Base-by-base conservation (phyloP, 2,888 invertebrate genomes). In the Coelinius sp. region DNA sequence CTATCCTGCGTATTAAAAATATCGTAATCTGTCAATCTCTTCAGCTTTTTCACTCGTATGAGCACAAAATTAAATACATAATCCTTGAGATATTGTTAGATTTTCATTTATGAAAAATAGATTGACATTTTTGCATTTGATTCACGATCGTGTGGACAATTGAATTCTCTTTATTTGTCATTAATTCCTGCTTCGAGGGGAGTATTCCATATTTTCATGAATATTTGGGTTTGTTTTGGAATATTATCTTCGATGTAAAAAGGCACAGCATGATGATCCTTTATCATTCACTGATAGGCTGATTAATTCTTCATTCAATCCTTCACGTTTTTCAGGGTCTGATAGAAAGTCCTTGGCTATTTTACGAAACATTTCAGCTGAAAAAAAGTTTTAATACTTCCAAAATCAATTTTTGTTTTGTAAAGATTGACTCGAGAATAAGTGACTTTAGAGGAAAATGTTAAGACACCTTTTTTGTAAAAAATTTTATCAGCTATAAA, bases 311-410 rank as follows among this genome's bases (percentile, higher is more conserved):
- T 24, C 22, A n/a, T 63, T 35, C 1, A 52, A n/a, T 10, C 52
- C 38, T 0, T 14, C n/a, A 14, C 24, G 24, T 38, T 49, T 63
- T 49, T n/a, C 49, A 17, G 52, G 44, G 38, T 70, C 62, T 63
- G 38, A 12, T 24, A 63, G 7, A 17, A 78, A 86, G 71, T 84
- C 84, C 52, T 76, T 71, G 7, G 82, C 79, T 65, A 86, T 83
- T 76, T 82, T 82, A 56, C 80, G 71, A 67, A 86, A 85, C 65
- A 86, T 73, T 70, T 81, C 78, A 14, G 67, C 86, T 86, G 77
- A n/a, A 52, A 52, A 62, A 14, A 22, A 49, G 8, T 8, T 46
- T 17, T 46, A 14, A 2, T 20, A 25, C n/a, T n/a, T n/a, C n/a
- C n/a, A n/a, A n/a, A n/a, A n/a, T n/a, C n/a, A n/a, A n/a, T n/a